phyloP scores from a whole-genome alignment of 1,140 invertebrate species.

The Riptortus pedestris region DNA sequence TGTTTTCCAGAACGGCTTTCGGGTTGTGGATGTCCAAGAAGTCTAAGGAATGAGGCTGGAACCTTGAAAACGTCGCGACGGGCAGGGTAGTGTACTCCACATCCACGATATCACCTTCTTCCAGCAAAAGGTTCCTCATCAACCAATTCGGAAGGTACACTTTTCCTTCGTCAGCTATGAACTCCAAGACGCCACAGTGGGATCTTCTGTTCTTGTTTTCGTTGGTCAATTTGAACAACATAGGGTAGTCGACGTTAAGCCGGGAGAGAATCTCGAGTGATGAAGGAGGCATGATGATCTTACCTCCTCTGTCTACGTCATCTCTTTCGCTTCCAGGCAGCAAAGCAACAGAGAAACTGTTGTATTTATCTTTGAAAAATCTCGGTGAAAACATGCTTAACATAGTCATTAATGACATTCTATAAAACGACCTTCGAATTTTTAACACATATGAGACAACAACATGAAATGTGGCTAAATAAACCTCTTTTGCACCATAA shows the following conservation, averaged over 20 bases:
- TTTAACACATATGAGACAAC: no score
- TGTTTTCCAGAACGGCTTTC: slow-evolving; percentile 92
- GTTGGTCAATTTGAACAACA: slow-evolving; percentile 95
- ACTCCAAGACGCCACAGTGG: slow-evolving; percentile 96
- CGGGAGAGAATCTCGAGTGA: slow-evolving; percentile 87
- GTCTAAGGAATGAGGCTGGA: slow-evolving; percentile 90
- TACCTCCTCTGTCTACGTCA: slow-evolving; percentile 91
- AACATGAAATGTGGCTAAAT: no score
- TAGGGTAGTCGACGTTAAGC: slow-evolving; percentile 94
- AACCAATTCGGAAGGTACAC: slow-evolving; percentile 51
- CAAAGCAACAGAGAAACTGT: slow-evolving; percentile 93
- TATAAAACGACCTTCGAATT: no score
- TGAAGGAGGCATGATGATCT: slow-evolving; percentile 98
- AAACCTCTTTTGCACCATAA: no score
- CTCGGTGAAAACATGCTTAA: slow-evolving; percentile 77
- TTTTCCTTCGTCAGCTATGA: slow-evolving; percentile 91
- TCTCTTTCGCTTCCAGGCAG: slow-evolving; percentile 81
- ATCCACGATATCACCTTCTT: slow-evolving; percentile 79
- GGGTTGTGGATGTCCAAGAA: slow-evolving; percentile 98
- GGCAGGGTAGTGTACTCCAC: slow-evolving; percentile 88
- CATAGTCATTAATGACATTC: slow-evolving; percentile 42
- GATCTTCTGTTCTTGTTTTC: slow-evolving; percentile 73
- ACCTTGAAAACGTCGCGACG: slow-evolving; percentile 93
- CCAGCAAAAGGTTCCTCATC: slow-evolving; percentile 91
- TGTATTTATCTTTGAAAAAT: slow-evolving; percentile 68